Evolutionary conservation across 2,888 invertebrate species (phyloP).

Genomic region (Drosophila kambysellisi): DNA sequence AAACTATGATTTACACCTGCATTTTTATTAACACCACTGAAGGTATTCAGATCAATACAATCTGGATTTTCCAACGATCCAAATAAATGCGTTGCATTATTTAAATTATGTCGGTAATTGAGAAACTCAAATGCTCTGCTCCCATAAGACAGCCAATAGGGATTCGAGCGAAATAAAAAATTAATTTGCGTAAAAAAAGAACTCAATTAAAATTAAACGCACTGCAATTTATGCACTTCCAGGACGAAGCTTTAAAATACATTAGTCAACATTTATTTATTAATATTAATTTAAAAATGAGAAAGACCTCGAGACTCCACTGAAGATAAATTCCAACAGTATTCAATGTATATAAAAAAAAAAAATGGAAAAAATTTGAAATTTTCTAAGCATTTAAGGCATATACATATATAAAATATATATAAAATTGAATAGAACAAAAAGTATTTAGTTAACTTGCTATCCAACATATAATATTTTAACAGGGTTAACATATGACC

Average conservation of each 20-base stretch:
- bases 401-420: too few species aligned
- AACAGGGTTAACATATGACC: background rate
- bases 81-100: background rate
- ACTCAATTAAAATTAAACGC: too few species aligned
- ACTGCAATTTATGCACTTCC: too few species aligned
- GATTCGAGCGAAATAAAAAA: background rate
- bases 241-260: background rate
- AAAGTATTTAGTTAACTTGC: background rate
- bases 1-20: slow-evolving; percentile 37
- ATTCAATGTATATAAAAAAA: background rate
- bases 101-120: background rate
- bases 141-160: background rate
- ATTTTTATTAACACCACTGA: slow-evolving; percentile 13
- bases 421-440: background rate
- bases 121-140: background rate
- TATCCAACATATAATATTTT: background rate
- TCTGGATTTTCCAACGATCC: background rate
- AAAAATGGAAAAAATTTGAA: background rate
- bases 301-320: background rate
- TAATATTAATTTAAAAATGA: background rate
- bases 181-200: too few species aligned
- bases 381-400: too few species aligned
- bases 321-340: background rate
- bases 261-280: background rate
- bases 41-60: background rate